phyloP scores from a whole-genome alignment of 1,140 invertebrate species.

The Apis laboriosa region DNA sequence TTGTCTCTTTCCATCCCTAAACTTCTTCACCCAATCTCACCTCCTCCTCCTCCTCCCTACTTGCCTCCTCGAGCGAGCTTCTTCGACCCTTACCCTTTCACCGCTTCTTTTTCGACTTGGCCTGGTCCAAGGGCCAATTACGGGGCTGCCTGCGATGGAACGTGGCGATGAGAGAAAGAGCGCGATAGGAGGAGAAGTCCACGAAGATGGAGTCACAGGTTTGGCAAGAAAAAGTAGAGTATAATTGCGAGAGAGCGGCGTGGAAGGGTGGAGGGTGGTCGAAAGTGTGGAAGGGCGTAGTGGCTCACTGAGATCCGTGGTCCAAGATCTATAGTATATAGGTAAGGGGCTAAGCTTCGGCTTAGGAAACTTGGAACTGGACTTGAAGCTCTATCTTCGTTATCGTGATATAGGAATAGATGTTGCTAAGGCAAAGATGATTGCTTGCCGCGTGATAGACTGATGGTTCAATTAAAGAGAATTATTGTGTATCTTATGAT shows the following conservation, averaged over 20 bases:
- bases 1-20: not conserved
- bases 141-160: conserved; percentile 51
- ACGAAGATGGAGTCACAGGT: not conserved
- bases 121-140: conserved; percentile 66
- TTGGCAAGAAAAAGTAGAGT: not conserved
- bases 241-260: not conserved
- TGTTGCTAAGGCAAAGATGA: not conserved
- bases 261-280: conserved; percentile 5
- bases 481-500: too few species aligned
- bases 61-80: not conserved
- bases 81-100: conserved; percentile 45
- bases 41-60: not conserved
- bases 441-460: not conserved
- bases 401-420: conserved; percentile 11
- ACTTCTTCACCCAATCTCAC: too few species aligned
- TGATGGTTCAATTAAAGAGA: not conserved
- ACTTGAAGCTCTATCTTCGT: not conserved
- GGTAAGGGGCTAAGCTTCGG: not conserved
- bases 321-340: conserved; percentile 10
- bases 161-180: conserved; percentile 12
- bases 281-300: conserved; percentile 5
- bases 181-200: not conserved
- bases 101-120: conserved; percentile 26
- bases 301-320: conserved; percentile 50
- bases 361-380: not conserved